phyloP scores from a whole-genome alignment of 2,113 vertebrate genomes.

The Atlantisia rogersi region DNA sequence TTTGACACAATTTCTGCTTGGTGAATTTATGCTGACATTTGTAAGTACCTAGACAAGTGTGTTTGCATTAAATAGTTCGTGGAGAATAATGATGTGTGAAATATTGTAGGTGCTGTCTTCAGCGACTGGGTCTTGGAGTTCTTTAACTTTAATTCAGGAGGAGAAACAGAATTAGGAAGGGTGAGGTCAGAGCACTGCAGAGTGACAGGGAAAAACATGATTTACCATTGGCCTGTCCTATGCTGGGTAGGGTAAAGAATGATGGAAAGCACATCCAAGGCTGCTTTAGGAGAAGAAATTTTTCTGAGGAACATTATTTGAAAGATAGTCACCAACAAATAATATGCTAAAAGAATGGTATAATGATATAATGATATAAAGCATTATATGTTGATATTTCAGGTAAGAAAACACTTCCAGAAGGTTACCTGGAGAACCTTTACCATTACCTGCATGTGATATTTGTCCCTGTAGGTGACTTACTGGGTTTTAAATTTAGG shows the following conservation, averaged over 20 bases:
- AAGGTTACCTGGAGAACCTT: neutral
- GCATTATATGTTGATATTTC: neutral
- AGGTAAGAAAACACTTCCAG: neutral
- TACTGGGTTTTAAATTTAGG: neutral
- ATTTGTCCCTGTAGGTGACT: neutral
- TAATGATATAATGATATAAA: neutral
- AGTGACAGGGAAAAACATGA: neutral
- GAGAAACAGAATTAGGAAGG: neutral
- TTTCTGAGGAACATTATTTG: neutral
- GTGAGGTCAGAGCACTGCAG: neutral
- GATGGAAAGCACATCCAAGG: neutral
- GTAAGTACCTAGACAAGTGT: neutral
- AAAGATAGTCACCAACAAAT: neutral
- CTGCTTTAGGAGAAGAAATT: neutral
- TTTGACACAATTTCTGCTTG: neutral
- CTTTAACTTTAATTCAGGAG: neutral
- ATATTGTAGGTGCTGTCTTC: neutral
- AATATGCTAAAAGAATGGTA: neutral
- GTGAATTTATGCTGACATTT: neutral
- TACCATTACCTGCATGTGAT: neutral
- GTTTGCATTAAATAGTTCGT: neutral
- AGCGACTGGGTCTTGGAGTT: neutral
- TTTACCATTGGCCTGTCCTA: neutral
- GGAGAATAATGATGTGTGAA: neutral
- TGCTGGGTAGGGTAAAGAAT: neutral